phyloP scores from a whole-genome alignment of 2,113 vertebrate species.

The Phodopus roborovskii region DNA sequence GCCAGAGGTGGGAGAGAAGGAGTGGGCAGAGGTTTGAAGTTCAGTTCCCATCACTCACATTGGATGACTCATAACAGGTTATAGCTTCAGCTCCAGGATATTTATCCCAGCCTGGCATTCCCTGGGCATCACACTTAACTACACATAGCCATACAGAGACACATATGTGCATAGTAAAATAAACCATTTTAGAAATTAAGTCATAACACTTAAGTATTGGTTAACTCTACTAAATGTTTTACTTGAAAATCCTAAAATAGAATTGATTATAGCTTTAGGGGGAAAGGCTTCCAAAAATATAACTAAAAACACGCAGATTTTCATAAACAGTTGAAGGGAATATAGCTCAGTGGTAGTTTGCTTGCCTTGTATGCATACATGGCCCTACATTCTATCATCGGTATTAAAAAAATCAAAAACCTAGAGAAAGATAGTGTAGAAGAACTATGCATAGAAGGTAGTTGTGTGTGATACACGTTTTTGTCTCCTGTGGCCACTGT shows the following conservation, averaged over 20 bases:
- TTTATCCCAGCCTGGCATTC: neutral
- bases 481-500: neutral
- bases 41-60: neutral
- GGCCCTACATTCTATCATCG: neutral
- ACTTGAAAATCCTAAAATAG: constrained; percentile 34
- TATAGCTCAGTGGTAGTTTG: neutral
- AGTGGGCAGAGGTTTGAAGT: neutral
- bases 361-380: neutral
- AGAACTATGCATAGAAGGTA: neutral
- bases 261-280: neutral
- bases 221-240: constrained; percentile 30
- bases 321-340: neutral
- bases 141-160: neutral
- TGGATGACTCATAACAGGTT: neutral
- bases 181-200: neutral
- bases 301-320: neutral
- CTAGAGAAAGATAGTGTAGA: neutral
- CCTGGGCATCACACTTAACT: neutral
- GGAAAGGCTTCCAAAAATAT: neutral
- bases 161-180: neutral
- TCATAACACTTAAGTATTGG: neutral
- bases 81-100: neutral
- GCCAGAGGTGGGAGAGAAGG: neutral
- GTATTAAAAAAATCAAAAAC: neutral
- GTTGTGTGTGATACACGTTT: neutral